Evolutionary conservation across 2,797 vertebrate species (phyloP).

Genomic region (Sebastes matsubarae): DNA sequence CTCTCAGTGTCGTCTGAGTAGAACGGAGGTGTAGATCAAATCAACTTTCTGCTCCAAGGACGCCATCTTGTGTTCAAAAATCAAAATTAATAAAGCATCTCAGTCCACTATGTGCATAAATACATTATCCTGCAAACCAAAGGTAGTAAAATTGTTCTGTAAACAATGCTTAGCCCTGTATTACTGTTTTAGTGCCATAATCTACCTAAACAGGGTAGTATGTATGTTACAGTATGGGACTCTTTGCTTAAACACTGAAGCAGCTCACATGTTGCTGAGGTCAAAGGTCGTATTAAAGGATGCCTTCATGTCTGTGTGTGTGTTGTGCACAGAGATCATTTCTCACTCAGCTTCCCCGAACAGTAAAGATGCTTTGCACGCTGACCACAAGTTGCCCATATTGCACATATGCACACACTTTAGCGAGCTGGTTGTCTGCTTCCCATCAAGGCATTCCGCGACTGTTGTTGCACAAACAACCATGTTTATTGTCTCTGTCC

Average conservation of each 20-base stretch:
- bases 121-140: not conserved
- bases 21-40: not conserved
- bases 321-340: not conserved
- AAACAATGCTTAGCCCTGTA: not conserved
- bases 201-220: not conserved
- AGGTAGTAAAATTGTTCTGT: not conserved
- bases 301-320: not conserved
- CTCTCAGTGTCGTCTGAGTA: not conserved
- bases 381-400: slow-evolving; percentile 3
- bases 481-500: slow-evolving; percentile 67
- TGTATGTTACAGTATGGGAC: not conserved
- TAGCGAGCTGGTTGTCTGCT: slow-evolving; percentile 30
- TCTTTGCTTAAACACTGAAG: too few relatives aligned
- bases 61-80: slow-evolving; percentile 70
- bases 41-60: slow-evolving; percentile 51
- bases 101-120: not conserved
- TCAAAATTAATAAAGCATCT: not conserved
- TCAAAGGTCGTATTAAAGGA: not conserved
- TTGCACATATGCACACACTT: slow-evolving; percentile 20
- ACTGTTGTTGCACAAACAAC: slow-evolving; percentile 60
- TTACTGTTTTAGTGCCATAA: not conserved
- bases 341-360: not conserved
- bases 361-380: not conserved
- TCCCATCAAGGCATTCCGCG: slow-evolving; percentile 50
- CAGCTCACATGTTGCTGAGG: not conserved